Conservation (phyloP, 2,888 invertebrate genomes). For the Lamproptera curius region DNA sequence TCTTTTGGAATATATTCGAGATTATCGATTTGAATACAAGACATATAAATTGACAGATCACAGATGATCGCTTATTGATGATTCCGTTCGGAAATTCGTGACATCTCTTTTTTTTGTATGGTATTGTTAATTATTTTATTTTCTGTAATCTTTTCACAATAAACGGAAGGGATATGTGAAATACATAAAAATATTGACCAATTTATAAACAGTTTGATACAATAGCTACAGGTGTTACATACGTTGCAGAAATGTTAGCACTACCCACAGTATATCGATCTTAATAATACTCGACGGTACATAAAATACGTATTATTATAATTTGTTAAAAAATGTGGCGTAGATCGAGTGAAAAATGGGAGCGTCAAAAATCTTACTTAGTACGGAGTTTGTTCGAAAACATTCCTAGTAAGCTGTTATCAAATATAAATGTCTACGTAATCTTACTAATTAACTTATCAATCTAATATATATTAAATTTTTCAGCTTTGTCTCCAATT, state of each 20-base stretch:
- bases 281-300: too few species aligned
- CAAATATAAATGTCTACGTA: too few species aligned
- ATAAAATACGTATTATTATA: background rate
- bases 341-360: background rate
- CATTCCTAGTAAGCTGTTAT: background rate
- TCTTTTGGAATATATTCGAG: constrained; percentile 9
- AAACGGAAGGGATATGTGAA: constrained; percentile 31
- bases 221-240: background rate
- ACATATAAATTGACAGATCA: constrained; percentile 22
- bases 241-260: background rate
- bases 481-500: background rate
- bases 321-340: background rate
- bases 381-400: background rate
- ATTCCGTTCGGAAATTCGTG: constrained; percentile 20
- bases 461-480: background rate
- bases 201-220: background rate
- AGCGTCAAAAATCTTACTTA: constrained; percentile 31
- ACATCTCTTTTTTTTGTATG: too few species aligned
- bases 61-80: constrained; percentile 22
- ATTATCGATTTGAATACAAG: constrained; percentile 23
- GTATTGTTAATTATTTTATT: too few species aligned
- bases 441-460: too few species aligned
- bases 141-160: background rate
- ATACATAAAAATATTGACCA: constrained; percentile 24
- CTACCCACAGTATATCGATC: too few species aligned